Conservation (phyloP, 37 sponge, comb jelly and placozoan species). For the Chondrilla cf. caribensis region DNA sequence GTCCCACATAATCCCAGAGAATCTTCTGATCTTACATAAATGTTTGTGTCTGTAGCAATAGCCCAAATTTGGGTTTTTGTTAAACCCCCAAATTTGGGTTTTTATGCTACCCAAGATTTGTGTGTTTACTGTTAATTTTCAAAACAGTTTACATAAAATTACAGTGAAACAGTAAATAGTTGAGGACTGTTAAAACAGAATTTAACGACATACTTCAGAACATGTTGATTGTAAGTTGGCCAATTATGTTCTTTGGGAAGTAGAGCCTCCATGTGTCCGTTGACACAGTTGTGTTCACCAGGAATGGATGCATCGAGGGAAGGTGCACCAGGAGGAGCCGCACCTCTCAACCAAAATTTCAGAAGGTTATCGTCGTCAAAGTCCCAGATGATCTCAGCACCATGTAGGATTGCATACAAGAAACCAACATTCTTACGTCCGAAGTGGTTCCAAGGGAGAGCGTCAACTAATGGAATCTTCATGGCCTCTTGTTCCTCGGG, state of each 20-base stretch:
- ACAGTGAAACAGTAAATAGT: too few species aligned
- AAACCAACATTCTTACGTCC: constrained; percentile 68
- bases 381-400: constrained; percentile 62
- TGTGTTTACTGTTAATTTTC: too few species aligned
- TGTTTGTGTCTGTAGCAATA: too few species aligned
- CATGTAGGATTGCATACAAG: constrained; percentile 53
- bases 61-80: too few species aligned
- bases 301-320: constrained; percentile 22
- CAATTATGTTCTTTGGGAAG: constrained; percentile 23
- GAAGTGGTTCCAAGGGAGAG: constrained; percentile 48
- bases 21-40: too few species aligned
- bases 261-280: not conserved
- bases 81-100: too few species aligned
- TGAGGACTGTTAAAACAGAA: too few species aligned
- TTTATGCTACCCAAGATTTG: too few species aligned
- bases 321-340: constrained; percentile 39
- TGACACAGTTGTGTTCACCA: not conserved
- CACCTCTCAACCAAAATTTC: constrained; percentile 50
- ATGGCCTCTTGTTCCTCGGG: constrained; percentile 28
- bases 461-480: constrained; percentile 11
- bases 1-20: too few species aligned
- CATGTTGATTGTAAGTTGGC: constrained; percentile 56
- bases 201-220: too few species aligned
- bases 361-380: constrained; percentile 65
- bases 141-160: too few species aligned